Conservation (phyloP, 1,140 invertebrate species). For the Drepana arcuata region DNA sequence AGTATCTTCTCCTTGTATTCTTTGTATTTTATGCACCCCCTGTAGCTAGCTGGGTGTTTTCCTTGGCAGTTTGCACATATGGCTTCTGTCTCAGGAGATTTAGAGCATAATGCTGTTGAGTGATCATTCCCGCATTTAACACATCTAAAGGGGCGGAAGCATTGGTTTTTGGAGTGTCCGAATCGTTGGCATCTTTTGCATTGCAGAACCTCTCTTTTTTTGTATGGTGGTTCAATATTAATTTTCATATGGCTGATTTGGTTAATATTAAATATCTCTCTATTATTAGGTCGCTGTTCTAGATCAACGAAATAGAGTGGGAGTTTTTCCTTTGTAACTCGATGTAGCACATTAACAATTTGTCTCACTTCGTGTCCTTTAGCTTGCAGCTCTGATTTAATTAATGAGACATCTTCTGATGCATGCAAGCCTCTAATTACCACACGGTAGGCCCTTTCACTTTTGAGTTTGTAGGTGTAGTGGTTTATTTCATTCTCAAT, state of each 20-base stretch:
- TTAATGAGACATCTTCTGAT: slow-evolving; percentile 22
- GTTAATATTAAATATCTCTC: slow-evolving; percentile 22
- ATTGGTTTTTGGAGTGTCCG: slow-evolving; percentile 25
- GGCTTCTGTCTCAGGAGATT: slow-evolving; percentile 10
- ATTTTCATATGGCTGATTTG: slow-evolving; percentile 22
- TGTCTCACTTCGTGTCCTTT: slow-evolving; percentile 25
- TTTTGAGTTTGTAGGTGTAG: slow-evolving; percentile 42
- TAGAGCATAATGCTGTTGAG: slow-evolving; percentile 8
- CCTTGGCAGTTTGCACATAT: slow-evolving; percentile 10
- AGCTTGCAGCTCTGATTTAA: slow-evolving; percentile 24
- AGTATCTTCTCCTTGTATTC: slow-evolving; percentile 9
- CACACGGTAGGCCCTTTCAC: slow-evolving; percentile 34
- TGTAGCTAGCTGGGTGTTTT: slow-evolving; percentile 18
- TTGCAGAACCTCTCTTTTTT: slow-evolving; percentile 20
- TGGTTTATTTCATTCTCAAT: slow-evolving; percentile 20
- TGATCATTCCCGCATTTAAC: slow-evolving; percentile 23
- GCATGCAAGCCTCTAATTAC: slow-evolving; percentile 33
- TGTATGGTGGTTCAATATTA: slow-evolving; percentile 24
- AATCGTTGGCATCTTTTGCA: slow-evolving; percentile 23
- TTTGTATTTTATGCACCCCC: slow-evolving; percentile 14
- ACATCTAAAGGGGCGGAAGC: slow-evolving; percentile 16
- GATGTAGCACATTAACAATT: slow-evolving; percentile 20
- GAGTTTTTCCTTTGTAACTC: slow-evolving; percentile 19
- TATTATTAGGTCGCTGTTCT: slow-evolving; percentile 24
- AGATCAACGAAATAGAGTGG: slow-evolving; percentile 23